These are phyloP conservation scores for Narcine bancroftii DNA, from an alignment of 2,113 vertebrate species.

Conservation along the genomic window DNA sequence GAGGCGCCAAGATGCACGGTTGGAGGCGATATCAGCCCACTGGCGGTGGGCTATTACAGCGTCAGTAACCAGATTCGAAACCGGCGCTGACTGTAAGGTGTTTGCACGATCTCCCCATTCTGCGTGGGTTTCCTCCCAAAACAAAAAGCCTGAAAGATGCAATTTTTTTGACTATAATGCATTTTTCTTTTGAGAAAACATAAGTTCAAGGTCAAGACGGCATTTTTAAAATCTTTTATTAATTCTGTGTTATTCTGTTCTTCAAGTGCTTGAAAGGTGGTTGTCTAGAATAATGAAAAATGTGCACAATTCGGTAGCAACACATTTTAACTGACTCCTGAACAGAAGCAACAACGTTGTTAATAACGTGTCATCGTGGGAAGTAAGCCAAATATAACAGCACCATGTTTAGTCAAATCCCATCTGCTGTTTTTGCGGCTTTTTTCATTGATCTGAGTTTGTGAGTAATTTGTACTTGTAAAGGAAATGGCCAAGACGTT, in stretches of 20 bases:
- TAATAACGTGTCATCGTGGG: background rate
- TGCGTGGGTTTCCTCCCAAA: background rate
- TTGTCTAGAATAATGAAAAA: background rate
- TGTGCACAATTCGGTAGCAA: background rate
- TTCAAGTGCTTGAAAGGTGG: background rate
- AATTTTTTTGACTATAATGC: no score
- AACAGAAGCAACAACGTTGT: background rate
- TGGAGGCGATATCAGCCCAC: no score
- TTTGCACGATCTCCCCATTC: no score
- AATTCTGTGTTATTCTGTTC: background rate
- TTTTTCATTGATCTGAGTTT: background rate
- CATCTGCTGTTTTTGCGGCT: background rate
- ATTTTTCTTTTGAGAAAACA: no score
- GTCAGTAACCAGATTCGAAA: no score
- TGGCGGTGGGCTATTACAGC: no score
- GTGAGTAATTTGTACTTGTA: background rate
- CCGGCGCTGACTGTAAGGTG: no score
- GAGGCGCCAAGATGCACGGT: no score
- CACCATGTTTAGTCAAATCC: background rate
- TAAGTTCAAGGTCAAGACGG: background rate
- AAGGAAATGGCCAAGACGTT: constrained; percentile 19
- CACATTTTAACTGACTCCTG: background rate
- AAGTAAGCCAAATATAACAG: background rate
- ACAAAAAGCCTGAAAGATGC: background rate
- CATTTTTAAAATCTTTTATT: background rate